Percentiles rank a stretch among this genome's conserved stretches.
phyloP scores from a whole-genome alignment of 2,113 vertebrate genomes.

The Phoenicopterus ruber region DNA sequence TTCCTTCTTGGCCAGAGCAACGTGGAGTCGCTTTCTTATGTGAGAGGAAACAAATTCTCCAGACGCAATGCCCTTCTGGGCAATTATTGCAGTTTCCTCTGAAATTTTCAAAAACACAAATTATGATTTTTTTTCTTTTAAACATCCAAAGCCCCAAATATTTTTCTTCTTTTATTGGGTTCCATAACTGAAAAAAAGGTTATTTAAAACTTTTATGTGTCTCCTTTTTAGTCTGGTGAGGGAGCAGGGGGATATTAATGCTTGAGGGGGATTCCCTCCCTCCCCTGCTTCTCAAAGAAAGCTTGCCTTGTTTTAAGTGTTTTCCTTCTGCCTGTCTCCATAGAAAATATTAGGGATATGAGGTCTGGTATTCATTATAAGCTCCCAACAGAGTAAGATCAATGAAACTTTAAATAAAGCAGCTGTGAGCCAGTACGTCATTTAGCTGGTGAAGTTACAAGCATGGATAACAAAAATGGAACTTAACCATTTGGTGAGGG shows the following conservation, averaged over 20 bases:
- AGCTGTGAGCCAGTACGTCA: background rate
- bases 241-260: background rate
- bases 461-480: background rate
- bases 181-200: background rate
- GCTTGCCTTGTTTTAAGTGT: constrained; percentile 8
- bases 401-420: constrained; percentile 25
- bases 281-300: background rate
- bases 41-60: background rate
- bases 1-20: background rate
- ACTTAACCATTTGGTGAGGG: background rate
- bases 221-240: background rate
- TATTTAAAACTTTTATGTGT: background rate
- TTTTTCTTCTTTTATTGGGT: background rate
- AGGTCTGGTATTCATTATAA: constrained; percentile 32
- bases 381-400: constrained; percentile 10
- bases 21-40: background rate
- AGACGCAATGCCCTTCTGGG: fast-evolving
- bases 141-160: background rate
- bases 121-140: fast-evolving
- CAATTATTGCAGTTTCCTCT: background rate
- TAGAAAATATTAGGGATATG: background rate
- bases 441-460: background rate
- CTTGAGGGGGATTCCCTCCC: background rate
- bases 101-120: background rate
- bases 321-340: background rate